phyloP scores from a whole-genome alignment of 92 coral and sea anemone genomes.

The Epizoanthus rinbou region DNA sequence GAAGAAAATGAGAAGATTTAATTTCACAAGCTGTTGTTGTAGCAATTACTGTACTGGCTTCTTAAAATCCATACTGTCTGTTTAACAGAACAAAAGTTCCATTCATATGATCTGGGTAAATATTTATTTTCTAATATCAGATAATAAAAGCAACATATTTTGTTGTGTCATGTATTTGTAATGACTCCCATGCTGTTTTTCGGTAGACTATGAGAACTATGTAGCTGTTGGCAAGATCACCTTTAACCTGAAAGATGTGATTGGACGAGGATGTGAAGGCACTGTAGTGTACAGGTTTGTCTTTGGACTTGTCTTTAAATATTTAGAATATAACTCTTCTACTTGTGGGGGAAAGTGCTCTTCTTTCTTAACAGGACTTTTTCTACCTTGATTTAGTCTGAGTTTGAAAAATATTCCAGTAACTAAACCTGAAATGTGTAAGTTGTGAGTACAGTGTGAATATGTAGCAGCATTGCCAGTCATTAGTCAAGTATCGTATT shows the following conservation, averaged over 20 bases:
- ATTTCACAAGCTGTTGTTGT: too few species aligned
- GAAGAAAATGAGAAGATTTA: too few species aligned
- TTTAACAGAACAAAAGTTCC: too few species aligned
- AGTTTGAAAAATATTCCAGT: neutral
- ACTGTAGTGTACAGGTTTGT: constrained; percentile 96
- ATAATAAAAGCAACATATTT: too few species aligned
- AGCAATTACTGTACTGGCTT: too few species aligned
- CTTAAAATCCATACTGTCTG: too few species aligned
- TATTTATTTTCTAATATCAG: too few species aligned
- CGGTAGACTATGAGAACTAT: constrained; percentile 34
- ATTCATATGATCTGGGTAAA: too few species aligned
- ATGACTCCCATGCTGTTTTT: neutral
- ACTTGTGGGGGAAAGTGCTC: neutral
- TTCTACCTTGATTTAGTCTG: too few species aligned
- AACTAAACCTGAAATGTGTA: neutral
- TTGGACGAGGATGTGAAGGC: constrained; percentile 99
- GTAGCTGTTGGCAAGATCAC: constrained; percentile 88
- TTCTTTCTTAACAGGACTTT: neutral
- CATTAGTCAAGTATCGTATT: too few species aligned
- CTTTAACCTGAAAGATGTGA: constrained; percentile 87
- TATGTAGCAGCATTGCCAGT: too few species aligned
- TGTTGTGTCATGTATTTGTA: neutral
- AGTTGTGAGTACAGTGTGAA: neutral
- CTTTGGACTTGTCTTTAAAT: neutral
- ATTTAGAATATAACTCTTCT: too few species aligned